Evolutionary conservation across 2,113 vertebrate genomes (phyloP), one percentile per base, ranked within the genome.

Genomic region (Anser brachyrhynchus): DNA sequence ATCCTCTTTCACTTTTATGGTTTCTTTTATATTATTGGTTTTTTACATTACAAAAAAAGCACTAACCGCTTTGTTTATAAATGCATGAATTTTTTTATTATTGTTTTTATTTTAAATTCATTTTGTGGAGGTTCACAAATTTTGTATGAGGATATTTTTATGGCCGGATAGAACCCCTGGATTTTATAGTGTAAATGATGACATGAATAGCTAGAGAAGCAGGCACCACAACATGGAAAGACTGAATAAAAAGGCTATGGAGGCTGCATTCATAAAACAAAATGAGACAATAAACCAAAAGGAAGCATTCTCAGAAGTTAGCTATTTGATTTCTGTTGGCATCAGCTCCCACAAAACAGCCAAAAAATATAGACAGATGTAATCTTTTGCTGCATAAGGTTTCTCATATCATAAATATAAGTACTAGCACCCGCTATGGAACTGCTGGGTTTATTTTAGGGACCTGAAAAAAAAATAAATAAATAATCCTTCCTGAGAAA

Each of bases 191-290:
- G 16, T 67, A 77, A 82, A 22, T 33, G 65, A 54, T 75, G 61
- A 70, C 73, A 92, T 61, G 73, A 43, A 67, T 44, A 84, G 49
- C 61, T 72, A 52, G 20, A 89, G 35, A 7, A 89, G 33, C 69
- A 92, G 58, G 43, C 57, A 58, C 52, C 69, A 66, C 10, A 62
- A 81, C 66, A 71, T 58, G 33, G 84, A 89, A 87, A 89, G 35
- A 11, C 69, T 79, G 84, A 92, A 87, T 92, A 79, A 51, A 96
- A 89, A 94, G 54, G 9, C 54, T 79, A 19, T 19, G 54, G 41
- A 90, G 74, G n/a, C 33, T 26, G 21, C 41, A 65, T 69, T 90
- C 88, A 89, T 95, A 96, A 97, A 96, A 89, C 35, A 95, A 82
- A 94, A 95, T 31, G 62, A 97, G 77, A 54, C 33, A 76, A 84